Evolutionary conservation across 2,888 invertebrate species (phyloP).

Genomic region (Epirrhoe tristata): DNA sequence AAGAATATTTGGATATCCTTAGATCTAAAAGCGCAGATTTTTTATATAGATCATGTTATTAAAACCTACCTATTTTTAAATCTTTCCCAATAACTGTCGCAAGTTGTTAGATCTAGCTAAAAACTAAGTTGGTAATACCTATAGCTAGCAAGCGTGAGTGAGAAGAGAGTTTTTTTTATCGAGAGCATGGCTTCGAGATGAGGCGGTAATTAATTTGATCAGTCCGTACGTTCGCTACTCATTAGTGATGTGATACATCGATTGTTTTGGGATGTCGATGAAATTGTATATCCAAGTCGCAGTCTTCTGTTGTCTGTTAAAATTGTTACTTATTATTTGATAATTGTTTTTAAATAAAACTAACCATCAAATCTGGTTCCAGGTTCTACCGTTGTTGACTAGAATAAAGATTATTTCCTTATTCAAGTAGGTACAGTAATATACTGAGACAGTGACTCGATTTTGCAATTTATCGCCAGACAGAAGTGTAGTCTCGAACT

Average conservation of each 20-base stretch:
- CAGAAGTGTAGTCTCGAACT: constrained; percentile 7
- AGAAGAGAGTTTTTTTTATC: constrained; percentile 56
- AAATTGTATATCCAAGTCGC: neutral
- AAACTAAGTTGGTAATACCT: constrained; percentile 15
- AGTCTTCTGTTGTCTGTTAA: neutral
- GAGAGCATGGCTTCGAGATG: constrained; percentile 72
- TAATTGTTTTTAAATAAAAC: no score
- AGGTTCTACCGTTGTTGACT: neutral
- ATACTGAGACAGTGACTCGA: neutral
- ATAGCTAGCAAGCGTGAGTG: constrained; percentile 32
- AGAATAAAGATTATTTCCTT: neutral
- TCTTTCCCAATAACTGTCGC: neutral
- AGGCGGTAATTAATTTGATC: constrained; percentile 84
- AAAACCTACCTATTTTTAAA: neutral
- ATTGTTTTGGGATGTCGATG: constrained; percentile 47
- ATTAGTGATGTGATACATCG: constrained; percentile 60
- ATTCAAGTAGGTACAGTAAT: neutral
- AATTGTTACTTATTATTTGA: neutral
- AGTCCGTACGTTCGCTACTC: constrained; percentile 70
- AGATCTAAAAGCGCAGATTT: no score
- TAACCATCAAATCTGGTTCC: neutral
- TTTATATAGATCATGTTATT: no score
- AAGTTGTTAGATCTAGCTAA: constrained; percentile 2
- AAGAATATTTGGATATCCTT: no score
- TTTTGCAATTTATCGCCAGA: constrained; percentile 13